Base-by-base conservation (phyloP, 2,888 invertebrate genomes). In the Heliconius ethilla region DNA sequence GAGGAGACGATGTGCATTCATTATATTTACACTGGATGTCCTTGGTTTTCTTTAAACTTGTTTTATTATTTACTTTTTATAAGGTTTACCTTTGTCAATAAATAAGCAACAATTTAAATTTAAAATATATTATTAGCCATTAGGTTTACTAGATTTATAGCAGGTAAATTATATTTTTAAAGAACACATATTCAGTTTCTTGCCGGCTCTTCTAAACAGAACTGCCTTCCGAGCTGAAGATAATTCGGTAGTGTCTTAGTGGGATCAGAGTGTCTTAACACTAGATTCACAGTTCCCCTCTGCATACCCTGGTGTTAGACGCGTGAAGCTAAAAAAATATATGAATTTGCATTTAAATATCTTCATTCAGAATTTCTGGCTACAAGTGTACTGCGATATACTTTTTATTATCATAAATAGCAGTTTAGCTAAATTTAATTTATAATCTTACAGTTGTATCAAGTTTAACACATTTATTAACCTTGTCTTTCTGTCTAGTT, bases 401-500 rank as follows among this genome's bases (percentile, higher is more conserved):
- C 7, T 70, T 29, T 63, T 59, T 59, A 72, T 59, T n/a, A 25
- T 59, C 33, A 37, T 45, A 45, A 40, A 10, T 37, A 66, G 5
- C 13, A 2, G 33, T 15, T 51, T 33, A 33, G 15, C n/a, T 59
- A 18, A 33, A 55, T 72, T 55, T 25, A 69, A 33, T 55, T 72
- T 55, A 9, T 37, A 40, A 22, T 63, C 25, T 25, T 18, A 74
- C 51, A 75, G 33, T n/a, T 5, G 29, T 70, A 63, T 45, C 25
- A 33, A 11, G 22, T 62, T 51, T 55, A 76, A 22, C 33, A 29
- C 33, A 55, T 51, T 51, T 74, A 74, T 74, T 72, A 76, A 72
- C 70, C 72, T 76, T 76, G 76, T 33, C 76, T 37, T 51, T 51
- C 76, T 59, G 33, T 72, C 51, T n/a, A 76, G 37, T 45, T 72